Percentiles rank a stretch among this genome's conserved stretches.
Conservation (phyloP, 2,888 invertebrate species). For the Alsophila aescularia region DNA sequence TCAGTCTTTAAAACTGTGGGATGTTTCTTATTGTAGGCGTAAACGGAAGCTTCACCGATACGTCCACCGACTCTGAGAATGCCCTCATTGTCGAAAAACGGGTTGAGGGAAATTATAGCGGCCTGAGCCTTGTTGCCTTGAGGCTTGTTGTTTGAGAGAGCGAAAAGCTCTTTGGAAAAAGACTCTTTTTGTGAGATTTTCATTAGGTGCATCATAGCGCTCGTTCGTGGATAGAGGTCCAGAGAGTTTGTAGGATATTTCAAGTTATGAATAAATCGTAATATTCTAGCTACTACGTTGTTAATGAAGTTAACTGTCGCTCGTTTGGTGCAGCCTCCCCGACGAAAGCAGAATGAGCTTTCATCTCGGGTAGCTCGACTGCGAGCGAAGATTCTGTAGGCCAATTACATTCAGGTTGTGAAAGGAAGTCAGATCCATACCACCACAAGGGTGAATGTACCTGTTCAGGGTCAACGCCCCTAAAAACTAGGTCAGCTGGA, state of each 20-base stretch:
- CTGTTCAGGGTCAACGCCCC: background rate
- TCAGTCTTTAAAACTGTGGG: too few relatives aligned
- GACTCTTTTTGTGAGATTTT: background rate
- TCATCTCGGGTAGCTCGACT: background rate
- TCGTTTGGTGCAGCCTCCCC: background rate
- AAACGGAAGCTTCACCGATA: too few relatives aligned
- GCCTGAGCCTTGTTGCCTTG: background rate
- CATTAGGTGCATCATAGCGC: background rate
- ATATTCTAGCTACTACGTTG: too few relatives aligned
- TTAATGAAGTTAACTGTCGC: too few relatives aligned
- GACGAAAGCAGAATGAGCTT: background rate
- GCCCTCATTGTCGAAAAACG: background rate
- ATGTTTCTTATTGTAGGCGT: too few relatives aligned
- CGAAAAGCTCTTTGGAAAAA: background rate
- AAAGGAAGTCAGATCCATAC: background rate
- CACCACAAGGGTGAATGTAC: background rate
- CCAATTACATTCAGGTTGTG: background rate
- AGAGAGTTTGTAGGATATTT: background rate
- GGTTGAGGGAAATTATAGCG: background rate
- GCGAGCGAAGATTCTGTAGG: background rate
- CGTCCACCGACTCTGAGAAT: too few relatives aligned
- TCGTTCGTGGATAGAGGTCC: background rate
- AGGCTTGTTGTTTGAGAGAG: background rate
- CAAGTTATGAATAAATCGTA: background rate
- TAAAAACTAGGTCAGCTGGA: constrained; percentile 7